Evolutionary conservation across 2,113 vertebrate genomes (phyloP), one percentile per base, ranked within the genome.

Genomic region (Silurus glanis): DNA sequence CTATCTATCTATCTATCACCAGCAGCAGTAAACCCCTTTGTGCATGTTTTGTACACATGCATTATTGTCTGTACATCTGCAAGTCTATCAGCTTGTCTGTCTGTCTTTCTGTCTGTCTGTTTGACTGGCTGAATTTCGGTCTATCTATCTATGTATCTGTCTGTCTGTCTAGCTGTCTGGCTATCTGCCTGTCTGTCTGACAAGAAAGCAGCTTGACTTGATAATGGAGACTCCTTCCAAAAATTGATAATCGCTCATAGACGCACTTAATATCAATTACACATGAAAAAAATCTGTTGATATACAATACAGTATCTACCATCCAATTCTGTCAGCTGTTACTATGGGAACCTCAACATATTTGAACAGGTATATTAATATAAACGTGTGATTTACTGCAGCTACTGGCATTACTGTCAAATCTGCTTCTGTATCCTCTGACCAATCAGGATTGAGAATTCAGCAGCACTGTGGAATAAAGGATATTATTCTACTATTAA

Each of bases 401-500:
- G 53, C 76, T 37, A 37, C 37, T 14, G 49, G 21, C 16, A 13
- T 21, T 12, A 13, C 47, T 25, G 23, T 76, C 53, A 17, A 51
- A 25, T n/a, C 51, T 58, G 76, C 76, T 28, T 4, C 19, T 45
- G 2, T 6, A 56, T 23, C n/a, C 56, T 78, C 75, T 28, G 75
- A 56, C 75, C 75, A 56, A 56, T 56, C 51, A 78, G 23, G 56
- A 78, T 56, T 4, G n/a, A 78, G 75, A 78, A 78, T 78, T 56
- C 23, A 17, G 17, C 12, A 55, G 23, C 13, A 0, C 51, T 37
- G 76, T 79, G 76, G 76, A 37, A 79, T 58, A 79, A 79, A 58
- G 76, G 25, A 79, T 19, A 79, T 79, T 79, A 79, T 79, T 79
- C 76, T 58, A 79, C 16, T 37, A 79, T 79, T 58, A 79, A 79